These are phyloP conservation scores for Pachypanchax playfairii DNA, from an alignment of 2,113 vertebrate genomes.

Conservation along the genomic window DNA sequence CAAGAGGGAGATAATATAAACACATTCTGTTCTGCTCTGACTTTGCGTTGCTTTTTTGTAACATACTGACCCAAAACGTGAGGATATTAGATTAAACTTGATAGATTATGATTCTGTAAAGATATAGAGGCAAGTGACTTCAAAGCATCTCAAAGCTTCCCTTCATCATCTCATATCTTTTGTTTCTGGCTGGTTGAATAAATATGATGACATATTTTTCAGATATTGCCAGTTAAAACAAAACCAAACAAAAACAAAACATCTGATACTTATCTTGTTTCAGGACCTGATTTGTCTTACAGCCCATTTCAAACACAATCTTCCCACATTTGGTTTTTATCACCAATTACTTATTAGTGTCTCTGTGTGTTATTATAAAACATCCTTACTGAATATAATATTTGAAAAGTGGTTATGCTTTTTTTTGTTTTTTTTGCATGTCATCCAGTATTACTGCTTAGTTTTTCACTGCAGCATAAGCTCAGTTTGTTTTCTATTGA, in stretches of 20 bases:
- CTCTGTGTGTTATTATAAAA: too few relatives aligned
- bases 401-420: too few relatives aligned
- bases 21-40: conserved; percentile 34
- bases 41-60: conserved; percentile 23
- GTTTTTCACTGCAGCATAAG: background rate
- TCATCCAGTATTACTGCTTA: too few relatives aligned
- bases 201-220: conserved; percentile 5
- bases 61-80: conserved; percentile 20
- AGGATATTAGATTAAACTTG: conserved; percentile 26
- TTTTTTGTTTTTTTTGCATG: background rate
- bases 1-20: conserved; percentile 49
- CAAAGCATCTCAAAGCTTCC: background rate
- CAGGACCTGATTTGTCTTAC: background rate
- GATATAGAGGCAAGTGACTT: conserved; percentile 28
- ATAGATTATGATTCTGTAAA: conserved; percentile 38
- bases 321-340: background rate
- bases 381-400: too few relatives aligned
- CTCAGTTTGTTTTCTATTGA: too few relatives aligned
- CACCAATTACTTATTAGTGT: conserved; percentile 19
- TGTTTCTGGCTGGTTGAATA: background rate
- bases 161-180: background rate
- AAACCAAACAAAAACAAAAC: background rate
- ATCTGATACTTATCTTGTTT: background rate
- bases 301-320: conserved; percentile 3
- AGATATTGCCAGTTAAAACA: background rate